Percentiles rank a stretch among this genome's conserved stretches.
Conservation (phyloP, 2,113 vertebrate species). For the Lepidothrix coronata region DNA sequence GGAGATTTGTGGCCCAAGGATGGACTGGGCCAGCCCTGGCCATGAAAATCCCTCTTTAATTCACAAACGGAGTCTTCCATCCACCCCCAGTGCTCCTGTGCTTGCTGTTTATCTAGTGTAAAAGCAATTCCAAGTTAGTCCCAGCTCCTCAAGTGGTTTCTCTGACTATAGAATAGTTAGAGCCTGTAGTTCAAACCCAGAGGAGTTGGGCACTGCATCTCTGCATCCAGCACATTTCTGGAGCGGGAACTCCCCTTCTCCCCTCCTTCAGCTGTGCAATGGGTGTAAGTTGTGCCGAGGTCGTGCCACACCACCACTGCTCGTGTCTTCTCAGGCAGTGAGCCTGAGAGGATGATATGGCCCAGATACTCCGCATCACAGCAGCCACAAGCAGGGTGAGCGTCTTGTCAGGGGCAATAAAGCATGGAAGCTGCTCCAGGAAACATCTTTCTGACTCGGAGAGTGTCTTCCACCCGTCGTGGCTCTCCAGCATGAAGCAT, state of each 20-base stretch:
- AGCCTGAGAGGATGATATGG: background rate
- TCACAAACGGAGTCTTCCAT: background rate
- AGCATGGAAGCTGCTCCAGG: background rate
- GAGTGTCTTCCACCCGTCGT: background rate
- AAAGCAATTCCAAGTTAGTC: background rate
- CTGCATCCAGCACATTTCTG: background rate
- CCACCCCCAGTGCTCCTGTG: background rate
- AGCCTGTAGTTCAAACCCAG: background rate
- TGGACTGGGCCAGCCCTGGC: accelerated
- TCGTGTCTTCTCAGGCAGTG: background rate
- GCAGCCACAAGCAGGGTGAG: background rate
- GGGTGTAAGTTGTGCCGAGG: background rate
- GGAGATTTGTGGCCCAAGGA: background rate
- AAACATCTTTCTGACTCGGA: background rate
- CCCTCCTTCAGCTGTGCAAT: accelerated
- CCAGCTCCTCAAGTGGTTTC: background rate
- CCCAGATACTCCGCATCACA: background rate
- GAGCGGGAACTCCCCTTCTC: background rate
- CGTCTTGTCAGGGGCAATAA: background rate
- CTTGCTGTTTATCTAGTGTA: background rate
- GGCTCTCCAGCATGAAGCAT: background rate
- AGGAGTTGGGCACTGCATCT: background rate
- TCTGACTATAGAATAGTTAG: background rate
- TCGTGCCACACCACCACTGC: accelerated
- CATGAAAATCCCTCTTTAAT: background rate